These are phyloP conservation scores for Boloria euphrosyne DNA, from an alignment of 2,888 invertebrate genomes.

Conservation along the genomic window DNA sequence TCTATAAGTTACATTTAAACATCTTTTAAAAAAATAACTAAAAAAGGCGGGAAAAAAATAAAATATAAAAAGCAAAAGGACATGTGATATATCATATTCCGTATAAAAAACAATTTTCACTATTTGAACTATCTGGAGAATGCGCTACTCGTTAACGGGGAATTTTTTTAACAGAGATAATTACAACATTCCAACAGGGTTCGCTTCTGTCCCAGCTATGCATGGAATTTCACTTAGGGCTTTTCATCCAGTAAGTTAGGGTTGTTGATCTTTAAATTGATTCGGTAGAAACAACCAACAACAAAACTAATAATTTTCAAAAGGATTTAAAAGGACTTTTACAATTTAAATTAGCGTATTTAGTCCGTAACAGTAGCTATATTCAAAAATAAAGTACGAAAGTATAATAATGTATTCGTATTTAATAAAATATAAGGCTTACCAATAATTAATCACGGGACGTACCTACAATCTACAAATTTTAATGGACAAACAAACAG, in stretches of 20 bases:
- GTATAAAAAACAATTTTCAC: neutral
- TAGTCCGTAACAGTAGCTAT: no score
- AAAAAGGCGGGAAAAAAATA: neutral
- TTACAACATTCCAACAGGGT: constrained; percentile 33
- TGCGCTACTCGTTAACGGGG: neutral
- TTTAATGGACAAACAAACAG: constrained; percentile 6
- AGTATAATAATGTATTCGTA: neutral
- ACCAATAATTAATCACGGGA: no score
- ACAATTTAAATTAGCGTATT: no score
- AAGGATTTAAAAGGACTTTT: no score
- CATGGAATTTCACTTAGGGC: constrained; percentile 34
- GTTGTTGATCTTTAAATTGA: constrained; percentile 4
- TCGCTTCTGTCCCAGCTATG: constrained; percentile 18
- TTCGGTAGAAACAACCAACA: neutral
- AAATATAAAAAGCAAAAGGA: neutral
- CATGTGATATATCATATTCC: neutral
- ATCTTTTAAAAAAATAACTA: no score
- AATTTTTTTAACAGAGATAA: constrained; percentile 32
- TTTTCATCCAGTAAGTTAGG: constrained; percentile 22
- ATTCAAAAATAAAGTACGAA: no score
- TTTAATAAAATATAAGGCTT: no score
- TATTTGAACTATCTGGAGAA: constrained; percentile 15
- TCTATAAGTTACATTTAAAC: neutral
- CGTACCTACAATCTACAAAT: no score
- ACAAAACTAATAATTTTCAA: neutral